phyloP scores from a whole-genome alignment of 37 sponge, comb jelly and placozoan species.

The Hexactinellida sp. region DNA sequence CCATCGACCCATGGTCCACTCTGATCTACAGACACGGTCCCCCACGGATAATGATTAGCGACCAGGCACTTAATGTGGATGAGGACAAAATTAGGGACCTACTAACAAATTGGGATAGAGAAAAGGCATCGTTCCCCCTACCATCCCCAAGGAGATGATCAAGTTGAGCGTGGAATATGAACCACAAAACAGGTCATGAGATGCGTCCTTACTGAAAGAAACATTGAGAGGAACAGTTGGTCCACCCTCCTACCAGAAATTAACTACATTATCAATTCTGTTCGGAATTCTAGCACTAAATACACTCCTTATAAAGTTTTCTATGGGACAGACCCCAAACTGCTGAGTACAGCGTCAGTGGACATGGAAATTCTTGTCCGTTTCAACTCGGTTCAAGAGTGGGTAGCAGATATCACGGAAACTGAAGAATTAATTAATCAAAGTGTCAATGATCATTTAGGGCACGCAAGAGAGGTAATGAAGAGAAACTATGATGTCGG shows the following conservation, averaged over 20 bases:
- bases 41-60: not conserved
- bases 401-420: no score
- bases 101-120: not conserved
- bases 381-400: no score
- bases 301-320: no score
- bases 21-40: not conserved
- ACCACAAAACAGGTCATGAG: not conserved
- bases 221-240: not conserved
- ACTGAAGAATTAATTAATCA: not conserved
- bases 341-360: no score
- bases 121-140: not conserved
- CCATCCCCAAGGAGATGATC: no score
- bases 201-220: not conserved
- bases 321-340: no score
- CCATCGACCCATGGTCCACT: no score
- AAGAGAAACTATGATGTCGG: not conserved
- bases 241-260: not conserved
- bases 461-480: not conserved
- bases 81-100: not conserved
- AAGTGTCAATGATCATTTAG: not conserved
- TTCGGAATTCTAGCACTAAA: no score
- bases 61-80: no score
- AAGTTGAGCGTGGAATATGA: not conserved
- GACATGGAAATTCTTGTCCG: no score
- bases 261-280: not conserved